These are phyloP conservation scores for Amphilophus citrinellus DNA, from an alignment of 2,113 vertebrate species.

Conservation along the genomic window DNA sequence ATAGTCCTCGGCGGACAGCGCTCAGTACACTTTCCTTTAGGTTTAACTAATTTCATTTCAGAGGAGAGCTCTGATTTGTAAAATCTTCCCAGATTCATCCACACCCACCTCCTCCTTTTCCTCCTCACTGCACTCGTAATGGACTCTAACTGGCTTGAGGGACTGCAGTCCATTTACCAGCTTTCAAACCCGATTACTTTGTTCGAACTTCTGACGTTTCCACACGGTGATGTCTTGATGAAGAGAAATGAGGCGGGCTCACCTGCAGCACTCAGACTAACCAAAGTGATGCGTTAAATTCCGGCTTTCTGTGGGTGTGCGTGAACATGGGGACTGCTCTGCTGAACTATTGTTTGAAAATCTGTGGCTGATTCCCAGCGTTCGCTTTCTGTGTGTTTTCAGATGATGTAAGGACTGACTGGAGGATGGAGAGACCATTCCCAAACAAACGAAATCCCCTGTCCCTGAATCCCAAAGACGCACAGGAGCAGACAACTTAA, in stretches of 20 bases:
- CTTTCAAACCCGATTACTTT: slow-evolving; percentile 51
- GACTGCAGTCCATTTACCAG: slow-evolving; percentile 40
- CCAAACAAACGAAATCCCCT: slow-evolving; percentile 41
- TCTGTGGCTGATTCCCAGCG: neutral
- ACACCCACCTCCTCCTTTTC: neutral
- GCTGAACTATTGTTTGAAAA: neutral
- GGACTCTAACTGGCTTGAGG: slow-evolving; percentile 38
- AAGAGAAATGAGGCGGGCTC: slow-evolving; percentile 32
- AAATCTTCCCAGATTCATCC: slow-evolving; percentile 10
- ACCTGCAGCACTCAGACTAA: slow-evolving; percentile 8
- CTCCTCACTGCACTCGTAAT: slow-evolving; percentile 34
- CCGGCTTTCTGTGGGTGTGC: neutral
- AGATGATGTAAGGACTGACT: slow-evolving; percentile 78
- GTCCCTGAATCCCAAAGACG: slow-evolving; percentile 90
- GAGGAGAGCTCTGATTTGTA: slow-evolving; percentile 21
- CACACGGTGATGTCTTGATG: slow-evolving; percentile 27
- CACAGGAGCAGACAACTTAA: slow-evolving; percentile 84
- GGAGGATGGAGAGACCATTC: slow-evolving; percentile 45
- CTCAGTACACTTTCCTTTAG: neutral
- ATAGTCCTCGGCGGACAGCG: slow-evolving; percentile 11
- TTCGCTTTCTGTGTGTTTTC: neutral
- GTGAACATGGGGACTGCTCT: neutral
- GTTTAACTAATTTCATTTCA: slow-evolving; percentile 12
- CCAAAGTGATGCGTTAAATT: neutral
- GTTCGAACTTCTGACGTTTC: slow-evolving; percentile 21